These are phyloP conservation scores for Glossophaga mutica DNA, from an alignment of 2,797 vertebrate species.

Conservation along the genomic window DNA sequence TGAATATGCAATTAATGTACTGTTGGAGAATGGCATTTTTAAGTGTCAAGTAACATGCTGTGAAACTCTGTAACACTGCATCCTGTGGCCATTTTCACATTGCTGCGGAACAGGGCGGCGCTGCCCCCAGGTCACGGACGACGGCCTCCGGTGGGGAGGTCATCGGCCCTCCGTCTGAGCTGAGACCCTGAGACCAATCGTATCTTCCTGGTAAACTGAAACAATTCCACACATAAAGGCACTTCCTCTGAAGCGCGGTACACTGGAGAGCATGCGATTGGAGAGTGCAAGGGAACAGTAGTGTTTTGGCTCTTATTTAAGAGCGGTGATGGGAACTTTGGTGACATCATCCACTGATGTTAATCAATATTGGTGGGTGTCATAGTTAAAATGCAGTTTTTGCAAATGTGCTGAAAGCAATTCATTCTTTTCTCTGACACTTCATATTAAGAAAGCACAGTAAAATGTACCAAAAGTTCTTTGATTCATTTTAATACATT, in stretches of 20 bases:
- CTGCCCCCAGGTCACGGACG: background rate
- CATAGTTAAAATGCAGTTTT: background rate
- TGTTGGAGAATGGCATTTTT: background rate
- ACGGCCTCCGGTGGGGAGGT: background rate
- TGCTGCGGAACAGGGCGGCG: background rate
- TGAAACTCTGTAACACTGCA: background rate
- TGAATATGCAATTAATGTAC: background rate
- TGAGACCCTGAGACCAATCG: background rate
- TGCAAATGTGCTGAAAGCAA: background rate
- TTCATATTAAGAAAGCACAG: background rate
- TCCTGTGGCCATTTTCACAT: background rate
- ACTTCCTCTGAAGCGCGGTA: background rate
- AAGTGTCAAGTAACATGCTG: background rate
- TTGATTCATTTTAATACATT: background rate
- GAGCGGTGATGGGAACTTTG: background rate
- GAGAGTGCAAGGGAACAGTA: background rate
- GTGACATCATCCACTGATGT: background rate
- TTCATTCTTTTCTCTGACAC: background rate
- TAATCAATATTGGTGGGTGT: background rate
- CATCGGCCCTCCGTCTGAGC: background rate
- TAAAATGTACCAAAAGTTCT: background rate
- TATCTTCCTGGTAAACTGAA: background rate
- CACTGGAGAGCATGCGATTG: background rate
- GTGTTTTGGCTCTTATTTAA: background rate
- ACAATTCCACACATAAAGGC: background rate